Conservation (phyloP, 2,888 invertebrate species). For the Timema cristinae region DNA sequence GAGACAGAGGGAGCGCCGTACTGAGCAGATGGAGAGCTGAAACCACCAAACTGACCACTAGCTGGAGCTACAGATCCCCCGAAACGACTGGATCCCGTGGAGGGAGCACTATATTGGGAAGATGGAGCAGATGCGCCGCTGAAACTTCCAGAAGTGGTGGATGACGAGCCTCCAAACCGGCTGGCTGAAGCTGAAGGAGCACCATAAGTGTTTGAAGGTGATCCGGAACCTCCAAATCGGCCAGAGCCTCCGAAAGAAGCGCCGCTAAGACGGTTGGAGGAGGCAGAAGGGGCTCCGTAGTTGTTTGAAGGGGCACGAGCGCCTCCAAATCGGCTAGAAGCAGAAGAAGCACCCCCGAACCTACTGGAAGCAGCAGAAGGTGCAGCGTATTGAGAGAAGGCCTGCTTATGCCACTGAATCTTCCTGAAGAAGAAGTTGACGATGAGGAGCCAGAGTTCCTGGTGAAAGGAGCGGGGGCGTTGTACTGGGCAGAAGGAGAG, state of each 20-base stretch:
- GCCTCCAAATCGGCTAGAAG: not conserved
- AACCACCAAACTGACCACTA: constrained; percentile 6
- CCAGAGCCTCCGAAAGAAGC: not conserved
- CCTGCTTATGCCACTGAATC: constrained; percentile 7
- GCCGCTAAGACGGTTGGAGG: constrained; percentile 9
- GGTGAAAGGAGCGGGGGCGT: not conserved
- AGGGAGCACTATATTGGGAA: not conserved
- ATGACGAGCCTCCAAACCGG: not conserved
- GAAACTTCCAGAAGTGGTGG: not conserved
- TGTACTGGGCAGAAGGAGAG: constrained; percentile 19
- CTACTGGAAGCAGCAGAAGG: constrained; percentile 8
- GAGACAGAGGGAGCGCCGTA: constrained; percentile 22
- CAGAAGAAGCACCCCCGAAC: constrained; percentile 2
- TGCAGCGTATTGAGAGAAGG: constrained; percentile 13
- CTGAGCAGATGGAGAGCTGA: constrained; percentile 20
- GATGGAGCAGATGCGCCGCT: not conserved
- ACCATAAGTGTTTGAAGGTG: not conserved
- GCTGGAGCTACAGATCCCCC: constrained; percentile 15
- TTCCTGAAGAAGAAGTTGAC: not conserved
- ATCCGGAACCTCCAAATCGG: not conserved
- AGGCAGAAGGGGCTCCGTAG: constrained; percentile 23
- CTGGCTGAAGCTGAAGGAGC: not conserved
- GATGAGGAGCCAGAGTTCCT: constrained; percentile 21
- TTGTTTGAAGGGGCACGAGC: constrained; percentile 16
- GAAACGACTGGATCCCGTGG: not conserved